phyloP scores from a whole-genome alignment of 2,113 vertebrate genomes.

The Bos javanicus region DNA sequence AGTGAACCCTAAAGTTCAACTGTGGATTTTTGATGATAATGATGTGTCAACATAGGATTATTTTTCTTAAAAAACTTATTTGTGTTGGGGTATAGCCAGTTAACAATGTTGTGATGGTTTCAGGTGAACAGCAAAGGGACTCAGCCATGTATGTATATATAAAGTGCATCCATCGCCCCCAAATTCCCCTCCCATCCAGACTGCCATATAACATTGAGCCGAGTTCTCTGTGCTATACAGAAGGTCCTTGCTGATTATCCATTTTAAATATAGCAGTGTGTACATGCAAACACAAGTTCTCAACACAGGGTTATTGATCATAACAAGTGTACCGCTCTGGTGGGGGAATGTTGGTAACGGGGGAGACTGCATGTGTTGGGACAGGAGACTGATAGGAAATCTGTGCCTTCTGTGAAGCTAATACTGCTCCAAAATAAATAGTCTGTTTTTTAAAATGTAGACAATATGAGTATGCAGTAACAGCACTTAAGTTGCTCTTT shows the following conservation, averaged over 20 bases:
- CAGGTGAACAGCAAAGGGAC: not conserved
- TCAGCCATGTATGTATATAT: not conserved
- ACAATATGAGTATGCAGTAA: not conserved
- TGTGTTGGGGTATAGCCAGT: not conserved
- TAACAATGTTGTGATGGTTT: not conserved
- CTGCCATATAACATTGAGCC: not conserved
- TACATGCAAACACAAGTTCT: not conserved
- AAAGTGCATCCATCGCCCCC: not conserved
- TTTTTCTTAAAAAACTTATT: not conserved
- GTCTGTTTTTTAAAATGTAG: not conserved
- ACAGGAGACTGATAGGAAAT: not conserved
- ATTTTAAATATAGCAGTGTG: not conserved
- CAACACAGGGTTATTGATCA: not conserved
- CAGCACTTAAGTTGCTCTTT: rapidly evolving
- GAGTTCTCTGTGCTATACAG: not conserved
- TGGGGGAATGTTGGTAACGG: not conserved
- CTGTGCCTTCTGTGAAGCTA: not conserved
- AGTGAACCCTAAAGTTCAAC: not conserved
- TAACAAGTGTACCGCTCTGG: not conserved
- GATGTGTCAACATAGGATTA: not conserved
- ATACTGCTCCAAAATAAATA: not conserved
- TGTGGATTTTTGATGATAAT: not conserved
- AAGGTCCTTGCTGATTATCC: not conserved
- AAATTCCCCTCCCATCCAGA: not conserved
- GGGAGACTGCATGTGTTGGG: not conserved